phyloP scores from a whole-genome alignment of 2,113 vertebrate species.

The Lepus americanus region DNA sequence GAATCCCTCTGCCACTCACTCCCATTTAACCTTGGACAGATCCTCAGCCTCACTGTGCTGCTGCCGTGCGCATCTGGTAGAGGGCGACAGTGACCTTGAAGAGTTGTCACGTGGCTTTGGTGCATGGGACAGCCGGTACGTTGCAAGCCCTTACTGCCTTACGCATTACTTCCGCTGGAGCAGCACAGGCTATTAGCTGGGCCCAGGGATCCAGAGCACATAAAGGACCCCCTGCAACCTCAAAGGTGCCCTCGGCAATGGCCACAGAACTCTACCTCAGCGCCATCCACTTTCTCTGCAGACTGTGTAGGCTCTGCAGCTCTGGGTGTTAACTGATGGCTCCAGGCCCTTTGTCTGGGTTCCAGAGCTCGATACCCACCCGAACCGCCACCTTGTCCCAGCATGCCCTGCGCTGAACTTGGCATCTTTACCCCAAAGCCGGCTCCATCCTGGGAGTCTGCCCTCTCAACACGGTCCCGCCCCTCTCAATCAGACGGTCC shows the following conservation, averaged over 20 bases:
- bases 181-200: background rate
- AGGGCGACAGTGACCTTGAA: slow-evolving; percentile 24
- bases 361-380: background rate
- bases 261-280: accelerated
- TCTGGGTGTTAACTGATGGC: background rate
- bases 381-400: background rate
- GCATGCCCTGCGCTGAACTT: background rate
- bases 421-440: background rate
- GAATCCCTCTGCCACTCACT: background rate
- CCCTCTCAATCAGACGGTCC: background rate
- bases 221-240: background rate
- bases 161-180: accelerated
- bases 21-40: background rate
- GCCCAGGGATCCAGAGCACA: accelerated
- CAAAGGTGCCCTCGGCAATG: accelerated
- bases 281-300: background rate
- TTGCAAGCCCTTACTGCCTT: accelerated
- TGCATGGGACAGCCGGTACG: background rate
- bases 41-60: accelerated
- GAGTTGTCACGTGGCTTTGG: accelerated
- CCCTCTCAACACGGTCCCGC: no score
- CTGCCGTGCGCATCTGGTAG: background rate
- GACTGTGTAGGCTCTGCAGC: background rate
- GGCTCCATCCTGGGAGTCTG: no score
- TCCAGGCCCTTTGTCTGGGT: background rate